Percentiles rank a stretch among this genome's conserved stretches.
Evolutionary conservation across 2,888 invertebrate genomes (phyloP).

Genomic region (Nephrotoma guestfalica): DNA sequence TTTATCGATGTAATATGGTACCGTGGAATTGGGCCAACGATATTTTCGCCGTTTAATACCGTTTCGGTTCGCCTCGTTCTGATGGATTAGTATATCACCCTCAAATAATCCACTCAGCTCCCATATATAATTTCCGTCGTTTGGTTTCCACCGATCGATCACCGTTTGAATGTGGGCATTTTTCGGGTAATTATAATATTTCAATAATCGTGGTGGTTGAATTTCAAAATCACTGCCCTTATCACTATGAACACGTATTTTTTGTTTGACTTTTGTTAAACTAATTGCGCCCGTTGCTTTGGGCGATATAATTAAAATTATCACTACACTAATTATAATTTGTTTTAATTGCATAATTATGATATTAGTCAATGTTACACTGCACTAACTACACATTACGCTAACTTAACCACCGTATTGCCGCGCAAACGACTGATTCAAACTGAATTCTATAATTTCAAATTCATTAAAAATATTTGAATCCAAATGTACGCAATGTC

Average conservation of each 20-base stretch:
- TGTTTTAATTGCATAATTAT: background rate
- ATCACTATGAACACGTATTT: background rate
- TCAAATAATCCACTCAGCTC: slow-evolving; percentile 41
- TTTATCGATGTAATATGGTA: slow-evolving; percentile 38
- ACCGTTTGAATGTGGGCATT: background rate
- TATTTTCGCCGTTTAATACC: slow-evolving; percentile 32
- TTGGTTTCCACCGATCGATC: slow-evolving; percentile 33
- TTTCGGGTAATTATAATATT: background rate
- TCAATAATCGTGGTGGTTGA: background rate
- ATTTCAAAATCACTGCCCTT: background rate
- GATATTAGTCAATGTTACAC: background rate
- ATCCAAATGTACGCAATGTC: background rate
- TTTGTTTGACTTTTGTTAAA: background rate
- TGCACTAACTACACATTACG: background rate
- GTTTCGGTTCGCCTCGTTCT: slow-evolving; percentile 22
- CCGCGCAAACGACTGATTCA: background rate
- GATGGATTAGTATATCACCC: slow-evolving; percentile 43
- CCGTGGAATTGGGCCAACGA: slow-evolving; percentile 38
- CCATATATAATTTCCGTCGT: slow-evolving; percentile 37
- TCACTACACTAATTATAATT: background rate
- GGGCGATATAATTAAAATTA: background rate
- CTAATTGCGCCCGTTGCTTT: background rate
- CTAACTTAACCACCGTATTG: background rate
- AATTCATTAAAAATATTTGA: background rate
- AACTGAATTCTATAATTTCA: background rate